These are phyloP conservation scores for Pionites leucogaster DNA, from an alignment of 2,113 vertebrate species.

Conservation along the genomic window DNA sequence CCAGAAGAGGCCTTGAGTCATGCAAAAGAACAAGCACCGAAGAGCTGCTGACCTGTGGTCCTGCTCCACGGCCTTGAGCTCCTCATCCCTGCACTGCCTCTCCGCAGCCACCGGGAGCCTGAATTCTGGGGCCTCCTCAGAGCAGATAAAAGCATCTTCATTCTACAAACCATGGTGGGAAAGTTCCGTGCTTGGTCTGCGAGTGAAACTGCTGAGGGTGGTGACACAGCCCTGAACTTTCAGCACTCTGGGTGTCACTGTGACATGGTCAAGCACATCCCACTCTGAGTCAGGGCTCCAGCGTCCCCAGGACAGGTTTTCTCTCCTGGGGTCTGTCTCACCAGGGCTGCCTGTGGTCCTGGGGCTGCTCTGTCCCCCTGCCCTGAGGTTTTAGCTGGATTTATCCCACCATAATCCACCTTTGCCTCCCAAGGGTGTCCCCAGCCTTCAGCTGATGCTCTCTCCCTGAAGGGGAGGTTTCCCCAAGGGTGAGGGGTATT, in stretches of 20 bases:
- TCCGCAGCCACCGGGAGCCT: background rate
- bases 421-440: background rate
- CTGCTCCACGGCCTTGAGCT: fast-evolving
- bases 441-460: background rate
- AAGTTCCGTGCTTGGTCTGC: background rate
- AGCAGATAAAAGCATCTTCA: background rate
- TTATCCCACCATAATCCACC: background rate
- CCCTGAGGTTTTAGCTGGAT: background rate
- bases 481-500: background rate
- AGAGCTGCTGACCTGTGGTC: background rate
- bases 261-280: background rate
- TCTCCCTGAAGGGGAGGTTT: background rate
- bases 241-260: background rate
- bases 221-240: background rate
- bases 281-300: background rate
- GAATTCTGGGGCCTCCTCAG: background rate
- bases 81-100: background rate
- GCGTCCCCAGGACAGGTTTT: fast-evolving
- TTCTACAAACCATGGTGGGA: fast-evolving
- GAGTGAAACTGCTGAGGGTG: background rate
- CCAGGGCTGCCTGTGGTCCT: fast-evolving
- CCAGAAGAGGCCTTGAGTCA: background rate
- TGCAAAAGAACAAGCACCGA: background rate
- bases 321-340: fast-evolving
- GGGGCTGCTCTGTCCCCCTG: background rate